Evolutionary conservation across 1,140 invertebrate genomes (phyloP).

Genomic region (Melitaea cinxia): DNA sequence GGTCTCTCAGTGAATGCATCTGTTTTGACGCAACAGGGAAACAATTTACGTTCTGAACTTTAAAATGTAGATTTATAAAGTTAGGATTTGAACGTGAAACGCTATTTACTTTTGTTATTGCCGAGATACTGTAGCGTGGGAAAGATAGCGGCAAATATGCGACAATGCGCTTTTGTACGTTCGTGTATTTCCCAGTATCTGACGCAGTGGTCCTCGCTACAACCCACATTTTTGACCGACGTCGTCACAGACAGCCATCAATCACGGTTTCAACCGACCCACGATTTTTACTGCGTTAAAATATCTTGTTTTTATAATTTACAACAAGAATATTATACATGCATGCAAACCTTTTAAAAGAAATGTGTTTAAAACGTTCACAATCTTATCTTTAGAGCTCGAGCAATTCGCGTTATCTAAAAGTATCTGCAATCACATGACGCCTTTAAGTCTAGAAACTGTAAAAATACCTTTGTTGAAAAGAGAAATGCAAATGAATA

Average conservation of each 20-base stretch:
- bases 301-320: constrained; percentile 7
- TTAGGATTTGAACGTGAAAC: constrained; percentile 10
- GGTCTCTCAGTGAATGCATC: constrained; percentile 36
- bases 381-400: constrained; percentile 1
- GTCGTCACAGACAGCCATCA: constrained; percentile 31
- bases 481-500: constrained; percentile 52
- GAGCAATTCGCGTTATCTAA: not conserved
- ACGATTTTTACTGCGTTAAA: constrained; percentile 34
- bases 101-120: constrained; percentile 26
- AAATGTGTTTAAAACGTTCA: not conserved
- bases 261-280: constrained; percentile 31
- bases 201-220: constrained; percentile 35
- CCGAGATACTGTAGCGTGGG: constrained; percentile 52
- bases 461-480: constrained; percentile 27
- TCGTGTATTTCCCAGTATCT: constrained; percentile 44
- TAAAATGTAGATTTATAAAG: constrained; percentile 7
- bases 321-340: not conserved
- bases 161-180: constrained; percentile 65
- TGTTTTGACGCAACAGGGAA: constrained; percentile 21
- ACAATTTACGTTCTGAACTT: constrained; percentile 24
- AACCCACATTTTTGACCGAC: constrained; percentile 32
- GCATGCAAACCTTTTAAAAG: constrained; percentile 1
- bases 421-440: constrained; percentile 16
- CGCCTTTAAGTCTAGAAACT: constrained; percentile 24
- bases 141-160: constrained; percentile 60